Evolutionary conservation across 2,888 invertebrate genomes (phyloP), one percentile per base, ranked within the genome.

Genomic region (Phoenoteleia sp.): DNA sequence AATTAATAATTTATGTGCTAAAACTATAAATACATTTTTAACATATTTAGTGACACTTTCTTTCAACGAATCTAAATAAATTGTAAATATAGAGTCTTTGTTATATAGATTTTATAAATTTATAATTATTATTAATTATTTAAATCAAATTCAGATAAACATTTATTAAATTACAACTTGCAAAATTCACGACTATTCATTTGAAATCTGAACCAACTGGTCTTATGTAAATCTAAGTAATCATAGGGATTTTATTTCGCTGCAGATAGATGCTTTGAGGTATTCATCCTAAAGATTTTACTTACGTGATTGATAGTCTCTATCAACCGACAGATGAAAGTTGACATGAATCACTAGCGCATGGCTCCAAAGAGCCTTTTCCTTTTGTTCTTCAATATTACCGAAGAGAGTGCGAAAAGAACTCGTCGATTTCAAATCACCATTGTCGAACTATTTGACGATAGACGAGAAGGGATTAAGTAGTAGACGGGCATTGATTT

Each of bases 331-430:
- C 87, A 87, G 89, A 86, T 86, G 87, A 88, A 77, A 72, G 89
- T 87, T 88, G 88, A 90, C 89, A 89, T 91, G 90, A 91, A 91
- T 91, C 91, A 91, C 76, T 82, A 71, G 64, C 39, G 69, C 71
- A 39, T 36, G 64, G 29, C 13, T 76, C 76, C 76, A 82, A 82
- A 64, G 82, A 76, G 29, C 45, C 71, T 64, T 60, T 45, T 58
- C 54, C 82, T 76, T 76, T 83, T 80, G 82, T 76, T 75, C 69
- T 62, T 36, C 29, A 54, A 58, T 75, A 58, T 74, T 85, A 56
- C 71, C 25, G 47, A 9, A 7, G 66, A 49, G 60, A 60, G 76
- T 64, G 71, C 76, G 69, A 76, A 75, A 75, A 81, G 81, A 81
- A 81, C 74, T 76, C 81, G 45, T 75, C 67, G 74, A 69, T 81